A percentile compares a stretch with the other conserved stretches of the same genome.
These are phyloP conservation scores for Deroplatys truncata DNA, from an alignment of 2,888 invertebrate species.

Conservation along the genomic window DNA sequence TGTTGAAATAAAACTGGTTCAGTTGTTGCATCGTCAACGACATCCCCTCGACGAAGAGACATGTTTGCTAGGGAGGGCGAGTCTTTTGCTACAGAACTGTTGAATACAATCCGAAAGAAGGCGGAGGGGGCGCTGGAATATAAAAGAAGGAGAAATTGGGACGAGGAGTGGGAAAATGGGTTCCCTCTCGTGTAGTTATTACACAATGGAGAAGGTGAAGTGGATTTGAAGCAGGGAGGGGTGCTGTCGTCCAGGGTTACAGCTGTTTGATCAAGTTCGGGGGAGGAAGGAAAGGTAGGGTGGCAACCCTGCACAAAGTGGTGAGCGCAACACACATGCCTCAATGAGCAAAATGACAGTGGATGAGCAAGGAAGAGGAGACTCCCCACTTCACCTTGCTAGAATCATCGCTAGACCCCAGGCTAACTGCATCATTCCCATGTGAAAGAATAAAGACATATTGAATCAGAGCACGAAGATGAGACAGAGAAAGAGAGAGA, in stretches of 20 bases:
- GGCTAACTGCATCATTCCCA: conserved; percentile 6
- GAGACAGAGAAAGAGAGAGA: neutral
- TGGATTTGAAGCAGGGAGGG: neutral
- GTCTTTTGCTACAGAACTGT: neutral
- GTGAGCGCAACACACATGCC: neutral
- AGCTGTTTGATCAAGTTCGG: conserved; percentile 10
- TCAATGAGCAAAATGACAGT: conserved; percentile 8
- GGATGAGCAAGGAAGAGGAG: neutral
- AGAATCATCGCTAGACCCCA: neutral
- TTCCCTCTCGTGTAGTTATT: conserved; percentile 5
- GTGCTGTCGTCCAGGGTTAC: conserved; percentile 3
- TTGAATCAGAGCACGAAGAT: conserved; percentile 1
- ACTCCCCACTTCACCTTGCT: neutral
- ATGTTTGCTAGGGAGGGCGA: neutral
- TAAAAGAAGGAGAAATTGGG: neutral
- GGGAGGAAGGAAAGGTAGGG: neutral
- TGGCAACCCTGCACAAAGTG: neutral
- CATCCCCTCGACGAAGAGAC: neutral
- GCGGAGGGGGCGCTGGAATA: conserved; percentile 7
- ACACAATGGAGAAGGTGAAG: conserved; percentile 16
- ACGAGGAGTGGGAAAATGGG: neutral
- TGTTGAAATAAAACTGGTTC: neutral
- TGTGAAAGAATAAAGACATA: conserved; percentile 16
- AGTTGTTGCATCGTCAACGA: neutral
- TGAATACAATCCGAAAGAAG: neutral